Evolutionary conservation across 2,888 invertebrate genomes (phyloP), one percentile per base, ranked within the genome.

Genomic region (Cylindroiulus punctatus): DNA sequence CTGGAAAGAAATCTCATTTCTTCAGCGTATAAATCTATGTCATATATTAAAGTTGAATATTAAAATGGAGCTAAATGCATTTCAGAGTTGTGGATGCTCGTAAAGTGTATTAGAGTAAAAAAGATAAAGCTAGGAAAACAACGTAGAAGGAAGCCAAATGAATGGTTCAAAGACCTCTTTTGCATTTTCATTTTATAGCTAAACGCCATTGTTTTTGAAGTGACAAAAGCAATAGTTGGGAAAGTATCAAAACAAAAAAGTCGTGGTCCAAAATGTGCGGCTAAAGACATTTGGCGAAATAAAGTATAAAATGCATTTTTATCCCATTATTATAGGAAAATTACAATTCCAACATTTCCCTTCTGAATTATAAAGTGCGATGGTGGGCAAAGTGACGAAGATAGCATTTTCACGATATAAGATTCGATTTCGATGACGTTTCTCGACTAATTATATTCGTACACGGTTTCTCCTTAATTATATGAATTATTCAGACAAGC

Each of bases 31-130:
- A 76, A 76, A 76, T 76, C 76, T 30, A 76, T 22, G 76, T 76
- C 76, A 76, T 76, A 76, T 76, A 76, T 30, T 76, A 76, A 76
- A 76, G 76, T 76, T 76, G 76, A 76, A 76, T 76, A 76, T 76
- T 76, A 76, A 76, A 76, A 76, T 76, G 30, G 76, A 76, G 30
- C 76, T 76, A 30, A 76, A 76, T 76, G 76, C 76, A 76, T 26
- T 76, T 76, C 76, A 14, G 76, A 76, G 12, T 76, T 17, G 76
- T 30, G 76, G 76, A 76, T 76, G 76, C 30, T 76, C 76, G 26
- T 76, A 76, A 76, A 76, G 76, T 30, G 76, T 76, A 76, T 76
- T 76, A 76, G 65, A 65, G 65, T 22, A 76, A 76, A 76, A 30
- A 76, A 76, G 30, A 76, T 30, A 76, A 76, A 76, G 76, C 30